A percentile compares a stretch with the other conserved stretches of the same genome.
Evolutionary conservation across 2,888 invertebrate species (phyloP).

Genomic region (Drosophila helvetica): DNA sequence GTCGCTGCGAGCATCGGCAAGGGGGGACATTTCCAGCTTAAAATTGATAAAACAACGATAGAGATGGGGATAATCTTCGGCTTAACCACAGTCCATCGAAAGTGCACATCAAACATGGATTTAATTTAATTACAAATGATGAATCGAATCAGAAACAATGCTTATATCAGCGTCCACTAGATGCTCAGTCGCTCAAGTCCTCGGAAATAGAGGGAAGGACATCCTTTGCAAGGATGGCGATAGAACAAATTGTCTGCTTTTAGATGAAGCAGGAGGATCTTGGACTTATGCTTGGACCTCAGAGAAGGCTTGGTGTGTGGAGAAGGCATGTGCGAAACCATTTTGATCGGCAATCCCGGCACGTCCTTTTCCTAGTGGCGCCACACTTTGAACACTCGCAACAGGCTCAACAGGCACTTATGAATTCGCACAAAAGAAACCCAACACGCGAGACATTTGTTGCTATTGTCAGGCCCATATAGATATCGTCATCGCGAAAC

Average conservation of each 20-base stretch:
- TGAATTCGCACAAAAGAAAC: constrained; percentile 20
- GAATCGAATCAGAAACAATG: background rate
- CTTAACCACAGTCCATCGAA: background rate
- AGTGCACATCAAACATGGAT: background rate
- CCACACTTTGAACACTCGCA: constrained; percentile 14
- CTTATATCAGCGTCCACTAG: no score
- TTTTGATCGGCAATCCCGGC: background rate
- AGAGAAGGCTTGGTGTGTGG: background rate
- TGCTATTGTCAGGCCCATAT: constrained; percentile 17
- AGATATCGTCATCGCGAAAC: constrained; percentile 37
- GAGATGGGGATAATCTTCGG: background rate
- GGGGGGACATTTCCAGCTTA: constrained; percentile 12
- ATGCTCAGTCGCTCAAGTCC: no score
- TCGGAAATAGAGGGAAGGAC: no score
- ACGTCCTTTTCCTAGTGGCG: background rate
- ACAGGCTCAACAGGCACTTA: constrained; percentile 8
- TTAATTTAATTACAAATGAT: background rate
- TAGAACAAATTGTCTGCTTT: background rate
- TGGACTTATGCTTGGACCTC: no score
- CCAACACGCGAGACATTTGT: constrained; percentile 43
- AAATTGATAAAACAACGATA: constrained; percentile 29
- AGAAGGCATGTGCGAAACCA: background rate
- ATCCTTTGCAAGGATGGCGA: background rate
- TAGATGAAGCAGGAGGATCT: background rate
- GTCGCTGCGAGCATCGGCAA: background rate